phyloP scores from a whole-genome alignment of 64 coral and sea anemone species.

The Montipora sp. region DNA sequence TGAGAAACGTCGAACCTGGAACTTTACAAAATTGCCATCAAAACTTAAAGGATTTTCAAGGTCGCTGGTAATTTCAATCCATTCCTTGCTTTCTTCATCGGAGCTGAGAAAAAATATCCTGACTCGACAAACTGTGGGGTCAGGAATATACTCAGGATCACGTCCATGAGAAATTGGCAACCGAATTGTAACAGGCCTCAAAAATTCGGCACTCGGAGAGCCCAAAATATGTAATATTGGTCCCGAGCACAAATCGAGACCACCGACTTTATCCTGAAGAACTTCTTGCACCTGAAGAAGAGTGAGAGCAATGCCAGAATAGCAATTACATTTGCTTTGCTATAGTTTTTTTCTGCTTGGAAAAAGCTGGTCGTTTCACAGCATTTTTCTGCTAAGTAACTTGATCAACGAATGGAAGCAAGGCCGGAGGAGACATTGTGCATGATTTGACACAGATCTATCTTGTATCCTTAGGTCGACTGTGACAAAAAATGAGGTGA shows the following conservation, averaged over 20 bases:
- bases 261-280: slow-evolving; percentile 5
- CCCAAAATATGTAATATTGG: slow-evolving; percentile 13
- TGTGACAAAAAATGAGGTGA: no score
- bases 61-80: slow-evolving; percentile 17
- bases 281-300: slow-evolving; percentile 4
- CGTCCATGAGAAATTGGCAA: slow-evolving; percentile 8
- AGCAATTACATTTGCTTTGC: background rate
- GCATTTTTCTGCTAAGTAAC: no score
- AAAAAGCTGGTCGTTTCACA: no score
- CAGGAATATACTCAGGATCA: background rate
- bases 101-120: slow-evolving; percentile 6
- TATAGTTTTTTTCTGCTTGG: no score
- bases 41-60: background rate
- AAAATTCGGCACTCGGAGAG: background rate
- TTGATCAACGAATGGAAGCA: no score
- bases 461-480: no score
- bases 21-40: background rate
- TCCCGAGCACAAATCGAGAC: background rate
- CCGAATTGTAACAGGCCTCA: slow-evolving; percentile 9
- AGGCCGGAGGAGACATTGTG: no score
- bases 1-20: slow-evolving; percentile 27
- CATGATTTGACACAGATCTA: no score
- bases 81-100: background rate
- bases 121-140: background rate
- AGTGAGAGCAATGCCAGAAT: background rate